A percentile compares a stretch with the other conserved stretches of the same genome.
phyloP scores from a whole-genome alignment of 1,140 invertebrate genomes.

The Linepithema humile region DNA sequence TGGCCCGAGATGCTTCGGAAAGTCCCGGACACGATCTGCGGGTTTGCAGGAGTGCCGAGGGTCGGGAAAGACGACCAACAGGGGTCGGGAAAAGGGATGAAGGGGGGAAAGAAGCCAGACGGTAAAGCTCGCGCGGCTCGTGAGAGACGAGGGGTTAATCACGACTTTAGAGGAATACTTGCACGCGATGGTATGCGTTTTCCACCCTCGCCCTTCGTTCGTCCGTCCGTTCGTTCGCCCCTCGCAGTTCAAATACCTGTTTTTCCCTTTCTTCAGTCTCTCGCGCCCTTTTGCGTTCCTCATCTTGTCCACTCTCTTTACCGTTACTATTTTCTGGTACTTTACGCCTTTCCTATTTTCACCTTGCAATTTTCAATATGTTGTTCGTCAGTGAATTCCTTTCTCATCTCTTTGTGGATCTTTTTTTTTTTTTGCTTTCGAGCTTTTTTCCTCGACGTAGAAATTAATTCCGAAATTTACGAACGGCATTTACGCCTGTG shows the following conservation, averaged over 20 bases:
- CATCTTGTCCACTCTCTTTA: neutral
- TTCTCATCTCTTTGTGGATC: neutral
- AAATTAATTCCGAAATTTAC: slow-evolving; percentile 48
- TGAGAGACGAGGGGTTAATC: slow-evolving; percentile 63
- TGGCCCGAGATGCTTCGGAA: neutral
- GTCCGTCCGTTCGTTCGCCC: neutral
- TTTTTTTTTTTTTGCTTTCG: neutral
- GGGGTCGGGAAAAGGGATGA: too few relatives aligned
- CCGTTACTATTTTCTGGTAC: neutral
- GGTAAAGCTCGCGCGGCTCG: slow-evolving; percentile 24
- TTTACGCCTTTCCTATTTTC: neutral
- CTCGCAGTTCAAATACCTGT: neutral
- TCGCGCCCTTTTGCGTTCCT: neutral
- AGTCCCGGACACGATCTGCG: slow-evolving; percentile 33
- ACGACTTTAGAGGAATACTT: slow-evolving; percentile 60
- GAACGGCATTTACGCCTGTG: neutral
- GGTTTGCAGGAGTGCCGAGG: neutral
- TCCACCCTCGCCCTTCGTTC: slow-evolving; percentile 1
- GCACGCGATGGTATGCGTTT: slow-evolving; percentile 51
- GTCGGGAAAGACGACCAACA: slow-evolving; percentile 3
- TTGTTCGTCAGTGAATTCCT: neutral
- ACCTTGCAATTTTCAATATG: neutral
- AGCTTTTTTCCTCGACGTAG: slow-evolving; percentile 11
- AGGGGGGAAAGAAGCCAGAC: neutral
- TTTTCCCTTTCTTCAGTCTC: neutral